Evolutionary conservation across 2,888 invertebrate genomes (phyloP), one percentile per base, ranked within the genome.

Genomic region (Aphidoletes aphidimyza): DNA sequence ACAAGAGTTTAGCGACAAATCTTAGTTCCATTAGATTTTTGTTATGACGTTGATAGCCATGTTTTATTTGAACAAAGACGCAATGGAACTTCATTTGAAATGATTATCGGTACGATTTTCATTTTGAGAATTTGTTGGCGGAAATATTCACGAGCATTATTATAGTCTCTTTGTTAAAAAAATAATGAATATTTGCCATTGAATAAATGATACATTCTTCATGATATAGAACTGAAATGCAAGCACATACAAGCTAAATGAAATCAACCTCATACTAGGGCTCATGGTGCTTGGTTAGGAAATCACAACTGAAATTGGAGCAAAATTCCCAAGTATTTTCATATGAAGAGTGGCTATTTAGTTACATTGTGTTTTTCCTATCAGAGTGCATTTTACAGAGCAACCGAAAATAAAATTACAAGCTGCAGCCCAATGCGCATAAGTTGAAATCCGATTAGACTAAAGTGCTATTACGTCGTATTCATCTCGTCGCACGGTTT

Each of bases 371-470:
- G 2, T 69, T 69, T 69, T 69, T 9, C 3, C 69, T 5, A 2
- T n/a, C 0, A 3, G 69, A 69, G 30, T 69, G 34, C 26, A 69
- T n/a, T 26, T 34, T 30, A 14, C 30, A n/a, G 19, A 22, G 54
- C 5, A 26, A n/a, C 2, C 3, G 19, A 54, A 69, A 30, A 30
- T 69, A 1, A 69, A 54, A 54, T 54, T n/a, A 22, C 54, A 22
- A 54, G n/a, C 30, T 69, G 69, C 69, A 69, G 14, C 34, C 11
- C 22, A 26, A 54, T 54, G 54, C 54, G 26, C 34, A 30, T 30
- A 14, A 69, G 34, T 69, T 14, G 69, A 8, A 69, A 69, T 69
- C 69, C 69, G 69, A 69, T 69, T 69, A 69, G 34, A 69, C 11
- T 34, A 30, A 69, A 69, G 69, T 69, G 69, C 34, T 69, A 34